These are phyloP conservation scores for Andrena praecox DNA, from an alignment of 2,888 invertebrate genomes.

Conservation along the genomic window DNA sequence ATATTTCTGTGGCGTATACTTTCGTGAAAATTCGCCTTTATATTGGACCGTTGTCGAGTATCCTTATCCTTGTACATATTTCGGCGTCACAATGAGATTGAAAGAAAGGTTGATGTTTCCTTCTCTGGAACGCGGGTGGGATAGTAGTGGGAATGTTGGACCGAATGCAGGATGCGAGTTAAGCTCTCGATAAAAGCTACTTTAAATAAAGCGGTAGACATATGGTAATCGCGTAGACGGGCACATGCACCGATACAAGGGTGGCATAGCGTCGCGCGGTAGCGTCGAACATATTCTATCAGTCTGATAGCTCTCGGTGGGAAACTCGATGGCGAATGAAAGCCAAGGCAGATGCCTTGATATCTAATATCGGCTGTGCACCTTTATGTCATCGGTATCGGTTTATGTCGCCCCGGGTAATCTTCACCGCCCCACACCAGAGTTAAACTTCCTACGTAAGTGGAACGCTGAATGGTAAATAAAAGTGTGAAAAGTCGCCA, in stretches of 20 bases:
- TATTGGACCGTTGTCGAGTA: background rate
- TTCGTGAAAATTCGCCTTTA: background rate
- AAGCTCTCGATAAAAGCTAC: constrained; percentile 77
- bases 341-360: constrained; percentile 71
- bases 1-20: too few relatives aligned
- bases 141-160: background rate
- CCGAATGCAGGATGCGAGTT: constrained; percentile 67
- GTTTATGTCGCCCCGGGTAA: constrained; percentile 71
- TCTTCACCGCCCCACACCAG: constrained; percentile 64
- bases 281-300: constrained; percentile 78
- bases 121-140: background rate
- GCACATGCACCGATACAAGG: constrained; percentile 26
- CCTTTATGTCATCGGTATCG: constrained; percentile 72
- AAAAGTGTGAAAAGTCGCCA: constrained; percentile 62
- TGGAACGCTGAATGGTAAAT: constrained; percentile 71
- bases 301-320: constrained; percentile 80
- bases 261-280: constrained; percentile 44
- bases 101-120: constrained; percentile 8
- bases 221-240: constrained; percentile 76
- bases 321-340: constrained; percentile 71
- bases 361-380: constrained; percentile 76
- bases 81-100: background rate
- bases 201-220: constrained; percentile 78
- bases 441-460: constrained; percentile 76
- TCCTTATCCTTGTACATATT: background rate